Evolutionary conservation across 2,797 vertebrate genomes (phyloP).

Genomic region (Potorous gilbertii): DNA sequence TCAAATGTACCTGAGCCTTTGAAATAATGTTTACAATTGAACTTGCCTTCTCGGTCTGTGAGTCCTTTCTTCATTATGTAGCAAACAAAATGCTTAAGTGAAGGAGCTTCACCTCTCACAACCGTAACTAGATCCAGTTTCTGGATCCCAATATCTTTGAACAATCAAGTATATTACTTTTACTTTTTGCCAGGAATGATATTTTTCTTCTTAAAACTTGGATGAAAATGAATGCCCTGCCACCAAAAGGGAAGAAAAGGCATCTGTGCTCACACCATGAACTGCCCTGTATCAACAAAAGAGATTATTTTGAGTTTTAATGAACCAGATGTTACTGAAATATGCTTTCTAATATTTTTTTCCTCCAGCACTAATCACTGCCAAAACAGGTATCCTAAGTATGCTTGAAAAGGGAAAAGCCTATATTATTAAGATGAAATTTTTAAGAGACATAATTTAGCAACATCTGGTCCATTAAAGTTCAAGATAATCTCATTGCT

Average conservation of each 20-base stretch:
- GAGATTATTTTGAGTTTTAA: slow-evolving; percentile 61
- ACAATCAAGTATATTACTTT: slow-evolving; percentile 28
- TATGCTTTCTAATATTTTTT: background rate
- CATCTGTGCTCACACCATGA: slow-evolving; percentile 12
- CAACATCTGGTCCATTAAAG: background rate
- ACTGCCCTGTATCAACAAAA: slow-evolving; percentile 60
- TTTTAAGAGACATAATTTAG: background rate
- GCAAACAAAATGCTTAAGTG: slow-evolving; percentile 46
- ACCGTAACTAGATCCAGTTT: slow-evolving; percentile 22
- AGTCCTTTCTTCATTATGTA: slow-evolving; percentile 44
- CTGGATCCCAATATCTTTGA: background rate
- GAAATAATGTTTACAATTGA: slow-evolving; percentile 76
- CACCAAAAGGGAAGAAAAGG: slow-evolving; percentile 51
- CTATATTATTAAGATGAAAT: background rate
- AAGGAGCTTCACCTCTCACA: background rate
- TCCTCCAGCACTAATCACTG: background rate
- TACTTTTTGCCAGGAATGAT: slow-evolving; percentile 58
- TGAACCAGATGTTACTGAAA: slow-evolving; percentile 68
- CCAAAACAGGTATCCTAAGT: slow-evolving; percentile 17
- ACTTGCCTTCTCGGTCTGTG: slow-evolving; percentile 68
- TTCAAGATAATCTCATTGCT: background rate
- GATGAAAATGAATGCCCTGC: background rate
- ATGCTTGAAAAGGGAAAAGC: slow-evolving; percentile 28
- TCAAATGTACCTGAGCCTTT: slow-evolving; percentile 68
- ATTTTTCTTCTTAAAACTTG: background rate